Evolutionary conservation across 1,140 invertebrate species (phyloP), one percentile per base, ranked within the genome.

Genomic region (Drosophila bipectinata): DNA sequence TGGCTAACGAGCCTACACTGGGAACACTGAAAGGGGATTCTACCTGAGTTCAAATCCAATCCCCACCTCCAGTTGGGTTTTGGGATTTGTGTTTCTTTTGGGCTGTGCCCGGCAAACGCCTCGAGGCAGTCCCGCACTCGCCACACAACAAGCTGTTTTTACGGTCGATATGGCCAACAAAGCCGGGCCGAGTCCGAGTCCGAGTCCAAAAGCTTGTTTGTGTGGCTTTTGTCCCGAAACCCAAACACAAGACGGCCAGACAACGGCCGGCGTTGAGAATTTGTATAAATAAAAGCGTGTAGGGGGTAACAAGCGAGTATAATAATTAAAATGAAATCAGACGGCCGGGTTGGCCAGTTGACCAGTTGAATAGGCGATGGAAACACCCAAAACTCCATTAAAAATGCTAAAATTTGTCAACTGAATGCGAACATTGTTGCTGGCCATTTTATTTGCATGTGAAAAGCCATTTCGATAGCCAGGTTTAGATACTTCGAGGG

Each of bases 391-490:
- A 63, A 74, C 30, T 41, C 71, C 53, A 51, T 74, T 51, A 26
- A 39, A 75, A 74, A 74, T 74, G 60, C 60, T 66, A 66, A 37
- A 75, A 74, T 61, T 69, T 69, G 67, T 69, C 67, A 69, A 69
- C 67, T 69, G 49, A 75, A 67, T 57, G 52, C 60, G 48, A 75
- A 74, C 37, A 74, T 76, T 76, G 72, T 76, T 47, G 72, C 76
- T 47, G 12, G 24, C 71, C 18, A 66, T 75, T 80, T 37, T 80
- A 79, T 79, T 79, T 76, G 77, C 77, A 79, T 79, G 77, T 80
- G 77, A 79, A 79, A 79, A 81, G 78, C 66, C 24, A 44, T 44
- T 10, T 21, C 21, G 4, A 34, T 21, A 24, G 34, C 10, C 8
- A 37, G 21, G 59, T 49, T 64, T 67, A 12, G 5, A 47, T 30